phyloP scores from a whole-genome alignment of 2,113 vertebrate genomes.

The Dasyornis broadbenti region DNA sequence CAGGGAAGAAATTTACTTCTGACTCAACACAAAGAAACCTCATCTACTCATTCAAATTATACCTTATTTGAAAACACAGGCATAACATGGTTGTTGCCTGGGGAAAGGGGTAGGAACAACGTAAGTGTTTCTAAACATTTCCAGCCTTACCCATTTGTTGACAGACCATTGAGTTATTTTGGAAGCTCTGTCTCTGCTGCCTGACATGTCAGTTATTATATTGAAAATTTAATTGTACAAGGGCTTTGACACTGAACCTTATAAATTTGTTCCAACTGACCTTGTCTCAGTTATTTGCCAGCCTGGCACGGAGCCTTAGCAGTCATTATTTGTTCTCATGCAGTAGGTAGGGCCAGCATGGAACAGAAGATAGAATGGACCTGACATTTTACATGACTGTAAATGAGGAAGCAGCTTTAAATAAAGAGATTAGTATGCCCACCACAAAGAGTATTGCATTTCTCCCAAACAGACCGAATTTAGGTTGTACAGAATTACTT shows the following conservation, averaged over 20 bases:
- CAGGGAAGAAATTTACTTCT: slow-evolving; percentile 58
- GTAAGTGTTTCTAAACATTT: slow-evolving; percentile 58
- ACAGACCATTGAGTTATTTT: slow-evolving; percentile 61
- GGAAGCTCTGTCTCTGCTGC: slow-evolving; percentile 44
- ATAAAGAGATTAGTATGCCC: slow-evolving; percentile 38
- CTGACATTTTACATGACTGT: slow-evolving; percentile 30
- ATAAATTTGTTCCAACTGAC: slow-evolving; percentile 68
- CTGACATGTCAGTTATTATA: slow-evolving; percentile 17
- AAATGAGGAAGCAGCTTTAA: slow-evolving; percentile 54
- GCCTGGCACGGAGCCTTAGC: slow-evolving; percentile 16
- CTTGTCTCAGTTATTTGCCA: slow-evolving; percentile 66
- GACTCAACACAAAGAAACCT: slow-evolving; percentile 41
- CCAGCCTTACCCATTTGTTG: slow-evolving; percentile 58
- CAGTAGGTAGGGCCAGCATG: neutral
- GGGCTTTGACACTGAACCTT: slow-evolving; percentile 44
- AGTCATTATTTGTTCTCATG: slow-evolving; percentile 50
- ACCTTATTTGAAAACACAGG: slow-evolving; percentile 36
- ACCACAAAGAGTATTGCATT: neutral
- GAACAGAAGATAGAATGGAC: neutral
- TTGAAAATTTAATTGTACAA: slow-evolving; percentile 56
- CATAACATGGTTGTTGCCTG: neutral
- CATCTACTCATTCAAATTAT: slow-evolving; percentile 38
- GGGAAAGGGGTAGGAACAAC: neutral
- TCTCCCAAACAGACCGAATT: slow-evolving; percentile 35
- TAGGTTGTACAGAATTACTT: slow-evolving; percentile 23